Evolutionary conservation across 2,113 vertebrate genomes (phyloP).

Genomic region (Lutjanus erythropterus): DNA sequence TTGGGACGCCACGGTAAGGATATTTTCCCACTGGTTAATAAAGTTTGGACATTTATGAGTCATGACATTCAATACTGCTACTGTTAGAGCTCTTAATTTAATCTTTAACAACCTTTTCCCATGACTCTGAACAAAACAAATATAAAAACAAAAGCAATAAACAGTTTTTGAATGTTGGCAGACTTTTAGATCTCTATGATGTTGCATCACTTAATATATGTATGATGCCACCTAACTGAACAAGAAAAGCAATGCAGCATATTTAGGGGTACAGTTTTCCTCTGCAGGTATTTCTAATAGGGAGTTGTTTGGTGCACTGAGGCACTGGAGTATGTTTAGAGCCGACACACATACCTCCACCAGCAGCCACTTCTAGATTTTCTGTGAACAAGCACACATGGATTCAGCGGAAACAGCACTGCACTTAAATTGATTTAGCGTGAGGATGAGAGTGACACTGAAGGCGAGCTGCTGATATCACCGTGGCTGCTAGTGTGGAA

Average conservation of each 20-base stretch:
- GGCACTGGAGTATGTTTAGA: neutral
- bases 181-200: neutral
- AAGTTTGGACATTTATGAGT: too few species aligned
- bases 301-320: neutral
- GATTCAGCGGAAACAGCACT: constrained; percentile 27
- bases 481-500: constrained; percentile 47
- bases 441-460: constrained; percentile 24
- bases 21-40: too few species aligned
- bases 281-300: neutral
- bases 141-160: too few species aligned
- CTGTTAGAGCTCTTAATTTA: too few species aligned
- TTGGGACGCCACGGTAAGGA: too few species aligned
- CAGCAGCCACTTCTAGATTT: neutral
- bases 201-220: neutral
- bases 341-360: neutral
- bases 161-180: neutral
- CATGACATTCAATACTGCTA: too few species aligned
- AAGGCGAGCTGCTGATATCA: constrained; percentile 32
- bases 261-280: neutral
- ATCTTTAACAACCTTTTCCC: too few species aligned
- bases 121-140: too few species aligned
- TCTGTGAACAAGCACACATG: constrained; percentile 10
- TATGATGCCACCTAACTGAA: neutral
- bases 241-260: neutral
- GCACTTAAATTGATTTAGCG: constrained; percentile 42